Base-by-base conservation (phyloP, 2,888 invertebrate species). In the Lepidochrysops patricia region DNA sequence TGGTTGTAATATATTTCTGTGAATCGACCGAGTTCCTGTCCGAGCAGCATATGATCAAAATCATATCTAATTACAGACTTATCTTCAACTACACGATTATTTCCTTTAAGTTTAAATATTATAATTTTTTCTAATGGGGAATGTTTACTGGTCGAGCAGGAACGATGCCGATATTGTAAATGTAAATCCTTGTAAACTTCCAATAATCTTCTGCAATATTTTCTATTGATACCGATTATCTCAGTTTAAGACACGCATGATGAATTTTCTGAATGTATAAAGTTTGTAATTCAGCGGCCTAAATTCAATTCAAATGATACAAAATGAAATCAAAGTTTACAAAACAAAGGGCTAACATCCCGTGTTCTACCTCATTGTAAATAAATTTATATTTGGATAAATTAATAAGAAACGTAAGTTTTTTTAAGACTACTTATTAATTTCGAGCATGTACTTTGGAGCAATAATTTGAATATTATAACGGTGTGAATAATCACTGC, bases 341-440 rank as follows among this genome's bases (percentile, higher is more conserved):
- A 77, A 82, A 81, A 79, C 79, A 76, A 75, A 80, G 74, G 82
- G 81, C 79, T 72, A 67, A 67, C 64, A 69, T 73, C 85, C 85
- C 84, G 67, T 71, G 74, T 81, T 84, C 88, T 89, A 87, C 88
- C 88, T 89, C 88, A 87, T 84, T 89, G 86, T 88, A 87, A 73
- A 85, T 87, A 85, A 72, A 70, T 66, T 43, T 61, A 74, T 75
- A 80, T 83, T 87, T 82, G 82, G 82, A 83, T 85, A 82, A 80
- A 82, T 68, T 84, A 84, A 82, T 79, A 74, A 74, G 76, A 67
- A 68, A 73, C 78, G 77, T 76, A 74, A 75, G 72, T 72, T 76
- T 76, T 70, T 74, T 76, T 74, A 75, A 72, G 66, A 70, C 64
- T 72, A 72, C 70, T 73, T 59, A 50, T 58, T 74, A 63, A 72